Evolutionary conservation across 2,113 vertebrate species (phyloP), one percentile per base, ranked within the genome.

Genomic region (Eidolon helvum): DNA sequence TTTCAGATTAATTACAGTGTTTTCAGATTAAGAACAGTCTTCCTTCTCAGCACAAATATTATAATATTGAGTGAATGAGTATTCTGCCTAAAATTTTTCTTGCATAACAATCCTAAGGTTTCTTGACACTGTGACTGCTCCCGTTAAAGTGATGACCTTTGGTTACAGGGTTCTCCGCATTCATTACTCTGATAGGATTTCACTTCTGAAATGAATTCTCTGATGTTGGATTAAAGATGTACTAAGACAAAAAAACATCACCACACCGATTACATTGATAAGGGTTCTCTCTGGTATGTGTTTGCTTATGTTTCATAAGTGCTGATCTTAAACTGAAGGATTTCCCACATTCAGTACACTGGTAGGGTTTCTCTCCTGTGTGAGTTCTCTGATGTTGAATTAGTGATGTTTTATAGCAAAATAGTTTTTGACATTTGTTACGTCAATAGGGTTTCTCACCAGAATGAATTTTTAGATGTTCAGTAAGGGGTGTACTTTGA

Each of bases 391-490:
- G 91, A 26, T 93, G 91, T 26, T 28, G 0, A 72, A 92, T 78
- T 22, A 97, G 68, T 77, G 85, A 89, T 10, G 40, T 89, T 78
- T 38, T 95, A 65, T 61, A 93, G 48, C 74, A 71, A 71, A 97
- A 97, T 1, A 65, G 50, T 85, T 98, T 97, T n/a, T 92, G 93
- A 61, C 96, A 97, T 11, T 93, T 63, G 30, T 85, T 77, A 68
- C 83, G 97, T 35, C 0, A 24, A 55, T 93, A 97, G 12, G 86
- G 88, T 80, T 96, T 96, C 65, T 95, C 93, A 59, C 95, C 92
- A 21, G 94, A 94, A 65, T 97, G 97, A 78, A 71, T 94, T 90
- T 97, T 96, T 16, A 95, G 63, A 57, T 97, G 96, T 45, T 96
- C 66, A 66, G 57, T 92, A 40, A 97, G 91, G 9, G 93, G 75